Evolutionary conservation across 2,113 vertebrate genomes (phyloP), one percentile per base, ranked within the genome.

Genomic region (Smithornis capensis): DNA sequence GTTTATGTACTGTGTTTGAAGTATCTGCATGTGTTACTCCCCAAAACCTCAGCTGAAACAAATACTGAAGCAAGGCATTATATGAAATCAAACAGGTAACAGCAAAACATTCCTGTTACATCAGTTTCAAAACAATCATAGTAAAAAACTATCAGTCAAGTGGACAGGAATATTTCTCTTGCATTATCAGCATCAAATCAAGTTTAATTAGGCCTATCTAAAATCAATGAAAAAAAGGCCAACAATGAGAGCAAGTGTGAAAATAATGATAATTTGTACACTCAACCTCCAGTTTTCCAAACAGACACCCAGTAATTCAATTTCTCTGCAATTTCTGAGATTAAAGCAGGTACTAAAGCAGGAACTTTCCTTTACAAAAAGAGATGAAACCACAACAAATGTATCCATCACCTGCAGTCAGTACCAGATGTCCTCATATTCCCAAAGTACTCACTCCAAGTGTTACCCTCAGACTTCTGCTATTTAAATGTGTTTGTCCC

Each of bases 381-480:
- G 12, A 50, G 38, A 31, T 38, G 14, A 33, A 89, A 81, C 0
- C 2, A 63, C 0, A 0, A 69, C 18, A 17, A 7, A 2, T 12
- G 28, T 45, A 37, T 44, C 14, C 42, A 25, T 8, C 65, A 60
- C 7, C 35, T 52, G 40, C 31, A 85, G 62, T 21, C 70, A 71
- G 44, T 59, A 78, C 28, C 52, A 68, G 24, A 79, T 60, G 60
- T 69, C 28, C 31, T 83, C 28, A 11, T 27, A 14, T 24, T 91
- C 37, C 49, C 7, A 1, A 89, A 55, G 18, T 27, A 56, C 22
- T 62, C 25, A 11, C n/a, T 27, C 77, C 50, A 67, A 77, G 69
- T 12, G 29, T 21, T 44, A 91, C 35, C 21, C 49, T 91, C 74
- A 78, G n/a, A n/a, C 56, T 50, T 42, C 53, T 0, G 1, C 25